These are phyloP conservation scores for Chaenogobius annularis DNA, from an alignment of 2,113 vertebrate genomes.

Conservation along the genomic window DNA sequence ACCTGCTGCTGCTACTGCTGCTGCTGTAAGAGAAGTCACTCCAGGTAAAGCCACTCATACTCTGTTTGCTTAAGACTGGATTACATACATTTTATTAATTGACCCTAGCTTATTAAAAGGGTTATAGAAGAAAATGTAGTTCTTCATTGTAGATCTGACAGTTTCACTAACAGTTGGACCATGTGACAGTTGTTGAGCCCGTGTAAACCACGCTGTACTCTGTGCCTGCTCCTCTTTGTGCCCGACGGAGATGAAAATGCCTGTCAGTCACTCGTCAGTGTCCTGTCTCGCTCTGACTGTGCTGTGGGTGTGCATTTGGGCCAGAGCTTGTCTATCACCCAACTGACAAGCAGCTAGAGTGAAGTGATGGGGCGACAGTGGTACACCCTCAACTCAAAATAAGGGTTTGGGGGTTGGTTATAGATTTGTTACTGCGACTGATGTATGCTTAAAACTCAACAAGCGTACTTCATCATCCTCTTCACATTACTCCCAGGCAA, in stretches of 20 bases:
- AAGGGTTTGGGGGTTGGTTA: not conserved
- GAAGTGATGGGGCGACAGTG: not conserved
- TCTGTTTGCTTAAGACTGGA: not conserved
- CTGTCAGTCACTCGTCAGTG: conserved; percentile 33
- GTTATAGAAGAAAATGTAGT: too few relatives aligned
- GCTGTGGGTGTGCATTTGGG: conserved; percentile 13
- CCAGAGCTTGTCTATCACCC: conserved; percentile 17
- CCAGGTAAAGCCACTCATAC: conserved; percentile 63
- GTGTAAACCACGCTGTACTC: not conserved
- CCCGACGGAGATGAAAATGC: conserved; percentile 15
- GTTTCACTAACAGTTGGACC: not conserved
- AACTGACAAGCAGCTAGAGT: not conserved
- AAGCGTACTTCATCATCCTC: too few relatives aligned
- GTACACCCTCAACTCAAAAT: not conserved
- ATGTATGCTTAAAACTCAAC: too few relatives aligned
- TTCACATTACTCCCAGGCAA: too few relatives aligned
- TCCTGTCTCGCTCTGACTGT: conserved; percentile 28
- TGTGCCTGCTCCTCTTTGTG: conserved; percentile 7
- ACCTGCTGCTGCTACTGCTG: conserved; percentile 87
- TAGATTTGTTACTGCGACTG: not conserved
- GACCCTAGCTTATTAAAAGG: not conserved
- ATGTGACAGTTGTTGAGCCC: conserved; percentile 2
- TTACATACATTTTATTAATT: not conserved
- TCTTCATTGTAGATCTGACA: too few relatives aligned
- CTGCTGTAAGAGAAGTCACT: conserved; percentile 68